Base-by-base conservation (phyloP, 2,888 invertebrate genomes). In the Troglohyphantes excavatus region DNA sequence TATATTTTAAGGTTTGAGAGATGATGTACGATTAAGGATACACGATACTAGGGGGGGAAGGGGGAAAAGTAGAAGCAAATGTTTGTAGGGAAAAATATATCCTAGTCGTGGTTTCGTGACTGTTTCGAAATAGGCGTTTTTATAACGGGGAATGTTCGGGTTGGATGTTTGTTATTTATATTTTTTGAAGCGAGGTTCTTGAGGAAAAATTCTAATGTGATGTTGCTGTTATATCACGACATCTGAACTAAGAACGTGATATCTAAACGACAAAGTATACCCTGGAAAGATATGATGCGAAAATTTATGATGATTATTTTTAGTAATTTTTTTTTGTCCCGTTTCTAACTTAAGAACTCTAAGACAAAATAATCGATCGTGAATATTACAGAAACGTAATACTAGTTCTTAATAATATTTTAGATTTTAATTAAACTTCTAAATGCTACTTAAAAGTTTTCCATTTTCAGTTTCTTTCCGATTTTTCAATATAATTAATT, bases 1-100 rank as follows among this genome's bases (percentile, higher is more conserved):
- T 53, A 53, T 82, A 33, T 63, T 72, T 72, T 33, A n/a, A n/a
- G n/a, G 19, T 39, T 19, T 19, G 19, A 7, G 68, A 81, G 53
- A 81, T 81, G 79, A 81, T 81, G 67, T 81, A 81, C 79, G 79
- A 81, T 81, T 81, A 81, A 68, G 53, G 67, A 65, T 65, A 63
- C 63, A n/a, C 19, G 78, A 78, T 46, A 67, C 39, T 46, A 68
- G 9, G 46, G 46, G 19, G 46, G 43, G 13, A 65, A 13, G 19
- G n/a, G 59, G 59, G 59, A 75, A 27, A 78, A 78, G 23, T 29
- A 53, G 46, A 11, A 72, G 53, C 17, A 68, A 63, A 72, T 27
- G 26, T 17, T 72, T 61, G 19, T 39, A n/a, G 9, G 59, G 59
- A 61, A 78, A 78, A 67, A 81, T 81, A 81, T 68, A 68, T 39